Percentiles rank a stretch among this genome's conserved stretches.
Evolutionary conservation across 2,888 invertebrate species (phyloP).

Genomic region (Pristionchus fissidentatus): DNA sequence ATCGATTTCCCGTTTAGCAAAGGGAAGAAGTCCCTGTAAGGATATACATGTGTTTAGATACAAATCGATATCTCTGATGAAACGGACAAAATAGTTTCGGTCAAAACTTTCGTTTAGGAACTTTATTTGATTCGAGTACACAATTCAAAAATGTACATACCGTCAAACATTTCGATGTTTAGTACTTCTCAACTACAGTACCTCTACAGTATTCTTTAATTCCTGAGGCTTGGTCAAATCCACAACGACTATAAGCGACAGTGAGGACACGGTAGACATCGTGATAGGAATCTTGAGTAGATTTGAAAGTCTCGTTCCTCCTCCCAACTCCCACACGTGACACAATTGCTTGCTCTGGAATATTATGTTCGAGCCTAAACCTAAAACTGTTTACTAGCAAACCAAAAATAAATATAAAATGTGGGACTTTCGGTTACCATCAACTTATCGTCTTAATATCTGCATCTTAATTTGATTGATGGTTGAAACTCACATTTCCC

Average conservation of each 20-base stretch:
- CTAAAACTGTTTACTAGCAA: background rate
- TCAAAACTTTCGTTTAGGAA: too few species aligned
- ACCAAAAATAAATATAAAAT: too few species aligned
- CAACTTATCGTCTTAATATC: too few species aligned
- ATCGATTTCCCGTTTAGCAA: conserved; percentile 34
- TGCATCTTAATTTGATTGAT: background rate
- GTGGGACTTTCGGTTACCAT: too few species aligned
- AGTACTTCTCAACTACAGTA: background rate
- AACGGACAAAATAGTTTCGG: too few species aligned
- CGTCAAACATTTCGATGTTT: too few species aligned
- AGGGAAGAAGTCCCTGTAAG: conserved; percentile 31
- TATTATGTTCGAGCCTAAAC: background rate
- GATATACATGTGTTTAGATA: too few species aligned
- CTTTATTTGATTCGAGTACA: too few species aligned
- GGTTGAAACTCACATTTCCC: conserved; percentile 76
- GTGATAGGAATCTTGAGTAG: conserved; percentile 79
- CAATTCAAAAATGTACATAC: too few species aligned
- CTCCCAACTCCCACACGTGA: conserved; percentile 89
- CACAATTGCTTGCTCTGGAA: conserved; percentile 82
- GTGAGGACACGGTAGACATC: conserved; percentile 55
- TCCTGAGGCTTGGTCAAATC: conserved; percentile 85
- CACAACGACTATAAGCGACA: conserved; percentile 84
- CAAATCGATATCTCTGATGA: too few species aligned
- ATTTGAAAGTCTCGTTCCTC: conserved; percentile 80
- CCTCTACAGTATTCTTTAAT: conserved; percentile 83